Conservation (phyloP, 2,888 invertebrate species). For the Clepsis dumicolana region DNA sequence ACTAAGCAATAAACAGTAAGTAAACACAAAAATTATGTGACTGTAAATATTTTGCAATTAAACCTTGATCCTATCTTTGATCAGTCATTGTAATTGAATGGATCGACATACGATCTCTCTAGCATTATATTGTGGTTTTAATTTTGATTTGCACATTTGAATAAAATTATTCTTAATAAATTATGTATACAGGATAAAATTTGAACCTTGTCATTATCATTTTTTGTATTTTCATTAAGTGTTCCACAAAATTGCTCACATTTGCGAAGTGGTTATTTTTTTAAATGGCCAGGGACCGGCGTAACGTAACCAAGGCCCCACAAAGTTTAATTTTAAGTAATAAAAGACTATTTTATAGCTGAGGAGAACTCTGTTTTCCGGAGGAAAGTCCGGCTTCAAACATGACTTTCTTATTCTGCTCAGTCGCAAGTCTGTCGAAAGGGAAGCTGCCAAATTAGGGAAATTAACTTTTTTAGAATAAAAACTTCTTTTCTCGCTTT, state of each 20-base stretch:
- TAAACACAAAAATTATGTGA: background rate
- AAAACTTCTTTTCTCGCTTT: constrained; percentile 63
- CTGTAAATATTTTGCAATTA: background rate
- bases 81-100: background rate
- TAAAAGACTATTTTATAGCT: background rate
- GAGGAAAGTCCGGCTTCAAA: constrained; percentile 61
- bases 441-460: constrained; percentile 76
- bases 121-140: background rate
- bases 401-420: constrained; percentile 61
- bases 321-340: background rate
- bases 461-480: constrained; percentile 80
- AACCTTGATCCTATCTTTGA: background rate
- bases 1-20: background rate
- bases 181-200: too few species aligned
- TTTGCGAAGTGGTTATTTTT: too few species aligned
- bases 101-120: background rate
- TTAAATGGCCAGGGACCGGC: too few species aligned
- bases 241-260: too few species aligned
- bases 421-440: constrained; percentile 62
- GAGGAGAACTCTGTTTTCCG: background rate
- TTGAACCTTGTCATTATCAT: too few species aligned
- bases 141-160: background rate
- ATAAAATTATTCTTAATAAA: background rate
- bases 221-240: too few species aligned
- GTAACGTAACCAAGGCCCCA: too few species aligned